phyloP scores from a whole-genome alignment of 1,140 invertebrate genomes.

The Artemia franciscana region DNA sequence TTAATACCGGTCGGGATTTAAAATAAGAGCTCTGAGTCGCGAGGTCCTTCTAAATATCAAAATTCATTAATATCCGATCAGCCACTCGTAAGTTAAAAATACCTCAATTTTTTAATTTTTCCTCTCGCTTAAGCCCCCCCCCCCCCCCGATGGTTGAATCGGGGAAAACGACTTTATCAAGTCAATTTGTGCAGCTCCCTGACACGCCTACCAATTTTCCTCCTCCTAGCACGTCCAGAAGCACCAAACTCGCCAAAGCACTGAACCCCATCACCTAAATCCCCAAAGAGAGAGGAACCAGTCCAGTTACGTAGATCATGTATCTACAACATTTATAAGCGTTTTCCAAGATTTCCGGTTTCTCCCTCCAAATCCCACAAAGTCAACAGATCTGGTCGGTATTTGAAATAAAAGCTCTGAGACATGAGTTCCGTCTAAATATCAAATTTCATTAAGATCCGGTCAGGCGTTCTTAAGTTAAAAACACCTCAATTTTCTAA shows the following conservation, averaged over 20 bases:
- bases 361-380: too few species aligned
- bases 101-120: too few species aligned
- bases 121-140: too few species aligned
- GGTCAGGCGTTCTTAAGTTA: neutral
- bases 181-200: neutral
- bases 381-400: too few species aligned
- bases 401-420: too few species aligned
- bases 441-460: neutral
- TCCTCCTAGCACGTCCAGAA: neutral
- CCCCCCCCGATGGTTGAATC: neutral
- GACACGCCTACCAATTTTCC: neutral
- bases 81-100: neutral
- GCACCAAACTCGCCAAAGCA: neutral
- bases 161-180: neutral
- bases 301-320: neutral
- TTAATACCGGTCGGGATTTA: too few species aligned
- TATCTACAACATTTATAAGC: neutral
- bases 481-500: neutral
- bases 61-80: neutral
- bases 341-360: too few species aligned
- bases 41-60: too few species aligned
- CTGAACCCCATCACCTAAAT: neutral
- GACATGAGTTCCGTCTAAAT: too few species aligned
- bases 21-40: too few species aligned
- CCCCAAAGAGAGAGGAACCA: neutral